Evolutionary conservation across 2,113 vertebrate genomes (phyloP).

Genomic region (Hemiscyllium ocellatum): DNA sequence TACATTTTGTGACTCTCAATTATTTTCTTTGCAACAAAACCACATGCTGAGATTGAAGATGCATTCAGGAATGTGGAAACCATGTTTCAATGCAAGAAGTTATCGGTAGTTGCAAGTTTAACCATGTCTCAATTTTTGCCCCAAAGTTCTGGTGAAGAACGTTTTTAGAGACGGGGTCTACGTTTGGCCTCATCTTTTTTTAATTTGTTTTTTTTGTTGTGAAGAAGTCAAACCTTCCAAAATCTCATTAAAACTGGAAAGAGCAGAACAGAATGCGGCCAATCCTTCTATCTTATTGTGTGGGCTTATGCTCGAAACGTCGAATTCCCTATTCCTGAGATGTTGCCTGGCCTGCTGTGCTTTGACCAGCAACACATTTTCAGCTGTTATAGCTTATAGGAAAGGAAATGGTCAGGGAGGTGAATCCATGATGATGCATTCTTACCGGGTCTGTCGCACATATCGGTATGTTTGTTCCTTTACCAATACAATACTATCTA

Average conservation of each 20-base stretch:
- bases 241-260: not conserved
- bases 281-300: not conserved
- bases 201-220: not conserved
- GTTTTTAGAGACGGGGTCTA: not conserved
- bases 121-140: not conserved
- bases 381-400: not conserved
- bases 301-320: no score
- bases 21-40: not conserved
- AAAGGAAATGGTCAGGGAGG: not conserved
- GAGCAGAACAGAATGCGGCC: not conserved
- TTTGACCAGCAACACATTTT: no score
- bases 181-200: not conserved
- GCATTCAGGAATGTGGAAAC: not conserved
- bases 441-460: not conserved
- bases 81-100: not conserved
- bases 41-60: not conserved
- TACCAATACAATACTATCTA: not conserved
- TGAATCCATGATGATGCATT: not conserved
- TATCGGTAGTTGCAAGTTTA: not conserved
- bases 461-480: not conserved
- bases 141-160: not conserved
- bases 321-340: no score
- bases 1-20: slow-evolving; percentile 44
- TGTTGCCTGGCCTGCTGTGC: no score
- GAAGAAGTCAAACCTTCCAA: not conserved